Conservation (phyloP, 2,113 vertebrate species). For the human region DNA sequence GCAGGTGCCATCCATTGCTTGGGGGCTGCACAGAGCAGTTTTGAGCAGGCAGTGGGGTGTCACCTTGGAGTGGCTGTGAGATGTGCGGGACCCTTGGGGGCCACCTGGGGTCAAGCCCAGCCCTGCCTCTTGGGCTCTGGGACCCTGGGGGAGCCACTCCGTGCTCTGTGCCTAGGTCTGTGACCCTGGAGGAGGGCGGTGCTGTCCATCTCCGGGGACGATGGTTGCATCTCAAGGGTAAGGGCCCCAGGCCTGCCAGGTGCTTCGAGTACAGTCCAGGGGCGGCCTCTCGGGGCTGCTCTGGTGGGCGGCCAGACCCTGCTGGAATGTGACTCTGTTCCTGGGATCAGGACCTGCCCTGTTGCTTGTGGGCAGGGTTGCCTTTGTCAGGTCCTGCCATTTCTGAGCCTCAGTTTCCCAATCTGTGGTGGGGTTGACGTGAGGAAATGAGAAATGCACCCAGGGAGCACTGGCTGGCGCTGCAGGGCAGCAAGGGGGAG, state of each 20-base stretch:
- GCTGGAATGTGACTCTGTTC: neutral
- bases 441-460: neutral
- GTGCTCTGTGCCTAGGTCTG: accelerated
- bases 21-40: neutral
- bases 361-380: accelerated
- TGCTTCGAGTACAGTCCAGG: accelerated
- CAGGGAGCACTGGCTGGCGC: neutral
- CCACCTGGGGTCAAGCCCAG: neutral
- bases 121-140: neutral
- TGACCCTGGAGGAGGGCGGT: neutral
- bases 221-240: neutral
- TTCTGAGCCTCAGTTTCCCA: neutral
- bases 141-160: neutral
- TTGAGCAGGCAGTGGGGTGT: neutral
- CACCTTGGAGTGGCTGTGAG: neutral
- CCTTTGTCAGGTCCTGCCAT: accelerated
- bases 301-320: neutral
- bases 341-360: neutral
- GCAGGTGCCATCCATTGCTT: accelerated
- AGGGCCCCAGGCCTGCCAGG: neutral
- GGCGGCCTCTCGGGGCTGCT: neutral
- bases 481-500: neutral
- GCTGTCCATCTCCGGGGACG: neutral
- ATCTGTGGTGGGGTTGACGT: neutral
- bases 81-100: too few relatives aligned